phyloP scores from a whole-genome alignment of 2,113 vertebrate species.

The Empidonax traillii region DNA sequence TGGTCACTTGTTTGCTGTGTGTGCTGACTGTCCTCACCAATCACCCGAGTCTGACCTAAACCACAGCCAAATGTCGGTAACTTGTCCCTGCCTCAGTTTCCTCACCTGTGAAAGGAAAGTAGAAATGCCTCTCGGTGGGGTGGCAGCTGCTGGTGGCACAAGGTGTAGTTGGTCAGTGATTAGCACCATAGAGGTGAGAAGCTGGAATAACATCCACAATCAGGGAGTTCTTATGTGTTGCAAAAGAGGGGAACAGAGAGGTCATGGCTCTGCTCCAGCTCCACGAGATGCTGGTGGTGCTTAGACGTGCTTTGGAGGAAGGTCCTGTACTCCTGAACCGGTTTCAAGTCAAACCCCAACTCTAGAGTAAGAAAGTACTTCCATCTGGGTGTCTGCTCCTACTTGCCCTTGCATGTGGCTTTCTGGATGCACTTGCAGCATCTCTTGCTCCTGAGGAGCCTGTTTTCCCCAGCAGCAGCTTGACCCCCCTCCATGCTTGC shows the following conservation, averaged over 20 bases:
- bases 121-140: background rate
- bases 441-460: background rate
- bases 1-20: background rate
- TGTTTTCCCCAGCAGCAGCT: background rate
- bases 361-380: background rate
- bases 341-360: background rate
- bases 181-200: background rate
- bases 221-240: background rate
- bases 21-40: accelerated
- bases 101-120: background rate
- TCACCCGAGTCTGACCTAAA: background rate
- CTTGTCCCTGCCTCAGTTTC: background rate
- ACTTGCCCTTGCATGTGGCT: background rate
- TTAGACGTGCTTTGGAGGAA: background rate
- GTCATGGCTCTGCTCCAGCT: background rate
- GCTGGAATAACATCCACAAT: background rate
- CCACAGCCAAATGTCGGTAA: background rate
- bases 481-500: background rate
- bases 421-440: background rate
- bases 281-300: background rate
- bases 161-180: background rate
- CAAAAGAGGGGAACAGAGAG: background rate
- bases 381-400: accelerated
- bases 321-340: background rate
- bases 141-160: background rate